Evolutionary conservation across 1,140 invertebrate genomes (phyloP), one percentile per base, ranked within the genome.

Genomic region (Tetramorium alpestre): DNA sequence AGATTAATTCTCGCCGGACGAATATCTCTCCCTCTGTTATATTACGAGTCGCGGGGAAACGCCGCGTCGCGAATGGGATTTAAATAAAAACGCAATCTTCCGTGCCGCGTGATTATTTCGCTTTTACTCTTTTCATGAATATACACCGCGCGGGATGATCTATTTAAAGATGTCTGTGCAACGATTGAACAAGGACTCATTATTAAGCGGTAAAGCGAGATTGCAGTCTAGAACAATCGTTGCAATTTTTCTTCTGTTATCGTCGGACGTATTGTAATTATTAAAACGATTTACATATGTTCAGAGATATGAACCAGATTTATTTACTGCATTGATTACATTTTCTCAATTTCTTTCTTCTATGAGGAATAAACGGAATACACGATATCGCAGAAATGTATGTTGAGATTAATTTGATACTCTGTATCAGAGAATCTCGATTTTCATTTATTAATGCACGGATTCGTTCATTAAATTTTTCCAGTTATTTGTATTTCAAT

Each of bases 41-140:
- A 73, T 73, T 84, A 62, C 62, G 49, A 70, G 47, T 33, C 47
- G n/a, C 28, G 67, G 62, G 62, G 47, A 84, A 84, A 84, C 54
- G 33, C 13, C 64, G 22, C 64, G 22, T 18, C 47, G 80, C 54
- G 67, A 47, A 72, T 84, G 69, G n/a, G 80, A 84, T 84, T 84
- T 84, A 60, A 84, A 84, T 84, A 84, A 84, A 84, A 84, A 38
- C 67, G 80, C 80, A 84, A 84, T 84, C 69, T 82, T 73, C 69
- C 80, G 69, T 60, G 80, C 18, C 28, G 54, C 41, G 41, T 60
- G 51, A 84, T 84, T 84, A 84, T 84, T 84, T 47, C 69, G 54
- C 80, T 84, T 58, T 47, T 73, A 56, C 41, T 58, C 80, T 16
- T 73, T 70, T 49, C 38, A n/a, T 8, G 49, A n/a, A 18, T 64